Evolutionary conservation across 2,888 invertebrate genomes (phyloP).

Genomic region (Megalurothrips usitatus): DNA sequence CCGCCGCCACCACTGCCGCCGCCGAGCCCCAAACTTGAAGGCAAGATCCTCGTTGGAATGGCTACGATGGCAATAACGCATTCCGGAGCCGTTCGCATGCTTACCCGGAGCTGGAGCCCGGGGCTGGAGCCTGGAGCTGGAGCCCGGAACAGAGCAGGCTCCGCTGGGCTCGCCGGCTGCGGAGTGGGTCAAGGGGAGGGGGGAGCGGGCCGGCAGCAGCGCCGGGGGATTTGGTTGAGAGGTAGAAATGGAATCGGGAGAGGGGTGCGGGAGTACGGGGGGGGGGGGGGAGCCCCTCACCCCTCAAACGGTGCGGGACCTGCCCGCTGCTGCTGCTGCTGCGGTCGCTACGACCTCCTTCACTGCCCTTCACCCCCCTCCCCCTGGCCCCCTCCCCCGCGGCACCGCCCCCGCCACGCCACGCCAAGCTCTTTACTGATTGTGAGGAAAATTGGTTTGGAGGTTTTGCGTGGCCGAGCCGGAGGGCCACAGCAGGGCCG

Average conservation of each 20-base stretch:
- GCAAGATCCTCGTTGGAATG: constrained; percentile 17
- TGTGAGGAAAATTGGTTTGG: not conserved
- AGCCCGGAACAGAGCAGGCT: too few species aligned
- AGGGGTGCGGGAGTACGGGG: not conserved
- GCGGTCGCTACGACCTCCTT: not conserved
- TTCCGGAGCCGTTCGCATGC: constrained; percentile 14
- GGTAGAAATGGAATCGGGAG: constrained; percentile 7
- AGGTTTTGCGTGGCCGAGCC: not conserved
- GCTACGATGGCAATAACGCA: constrained; percentile 24
- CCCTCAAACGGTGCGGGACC: too few species aligned
- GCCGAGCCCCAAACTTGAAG: not conserved
- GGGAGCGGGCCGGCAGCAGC: not conserved
- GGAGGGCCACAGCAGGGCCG: not conserved
- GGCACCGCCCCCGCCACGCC: not conserved
- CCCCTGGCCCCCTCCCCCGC: not conserved
- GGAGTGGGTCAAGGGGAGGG: not conserved
- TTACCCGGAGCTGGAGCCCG: not conserved
- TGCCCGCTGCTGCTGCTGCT: too few species aligned
- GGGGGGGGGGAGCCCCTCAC: not conserved
- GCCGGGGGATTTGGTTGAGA: constrained; percentile 21
- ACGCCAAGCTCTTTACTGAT: constrained; percentile 11
- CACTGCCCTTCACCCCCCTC: not conserved
- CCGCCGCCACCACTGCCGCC: too few species aligned
- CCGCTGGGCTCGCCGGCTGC: not conserved
- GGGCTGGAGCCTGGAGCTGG: too few species aligned